Evolutionary conservation across 1,140 invertebrate genomes (phyloP).

Genomic region (Drosophila pectinifera): DNA sequence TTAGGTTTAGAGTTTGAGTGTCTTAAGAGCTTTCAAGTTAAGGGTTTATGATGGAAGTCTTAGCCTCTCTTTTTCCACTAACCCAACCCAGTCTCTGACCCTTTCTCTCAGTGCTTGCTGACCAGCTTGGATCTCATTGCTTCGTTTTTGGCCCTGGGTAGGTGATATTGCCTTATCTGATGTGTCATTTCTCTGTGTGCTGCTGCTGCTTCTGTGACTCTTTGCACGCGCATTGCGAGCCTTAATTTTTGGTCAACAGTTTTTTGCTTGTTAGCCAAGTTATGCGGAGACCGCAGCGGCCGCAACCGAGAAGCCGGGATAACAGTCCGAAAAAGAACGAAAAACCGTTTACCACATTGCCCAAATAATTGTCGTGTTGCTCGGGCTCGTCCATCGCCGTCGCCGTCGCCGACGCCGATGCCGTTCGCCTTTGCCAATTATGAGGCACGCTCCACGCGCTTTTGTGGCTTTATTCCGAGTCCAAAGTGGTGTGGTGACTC

Average conservation of each 20-base stretch:
- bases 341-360: constrained; percentile 67
- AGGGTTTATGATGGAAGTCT: neutral
- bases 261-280: constrained; percentile 75
- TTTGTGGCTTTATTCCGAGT: constrained; percentile 30
- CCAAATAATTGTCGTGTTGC: constrained; percentile 65
- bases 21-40: too few relatives aligned
- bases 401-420: constrained; percentile 7
- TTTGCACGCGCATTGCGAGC: constrained; percentile 69
- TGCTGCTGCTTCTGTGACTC: constrained; percentile 67
- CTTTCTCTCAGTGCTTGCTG: constrained; percentile 17
- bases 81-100: too few relatives aligned
- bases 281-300: constrained; percentile 44
- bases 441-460: constrained; percentile 66
- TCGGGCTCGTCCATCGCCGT: constrained; percentile 24
- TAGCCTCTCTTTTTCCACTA: too few relatives aligned
- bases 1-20: too few relatives aligned
- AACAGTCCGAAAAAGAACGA: constrained; percentile 17
- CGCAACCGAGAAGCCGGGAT: constrained; percentile 1
- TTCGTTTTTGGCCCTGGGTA: constrained; percentile 43
- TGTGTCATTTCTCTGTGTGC: constrained; percentile 77
- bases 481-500: neutral
- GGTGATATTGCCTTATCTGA: constrained; percentile 84
- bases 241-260: constrained; percentile 73
- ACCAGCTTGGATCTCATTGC: constrained; percentile 30
- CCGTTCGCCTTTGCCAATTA: constrained; percentile 53